Percentiles rank a stretch among this genome's conserved stretches.
Conservation (phyloP, 2,797 vertebrate genomes). For the Falco peregrinus region DNA sequence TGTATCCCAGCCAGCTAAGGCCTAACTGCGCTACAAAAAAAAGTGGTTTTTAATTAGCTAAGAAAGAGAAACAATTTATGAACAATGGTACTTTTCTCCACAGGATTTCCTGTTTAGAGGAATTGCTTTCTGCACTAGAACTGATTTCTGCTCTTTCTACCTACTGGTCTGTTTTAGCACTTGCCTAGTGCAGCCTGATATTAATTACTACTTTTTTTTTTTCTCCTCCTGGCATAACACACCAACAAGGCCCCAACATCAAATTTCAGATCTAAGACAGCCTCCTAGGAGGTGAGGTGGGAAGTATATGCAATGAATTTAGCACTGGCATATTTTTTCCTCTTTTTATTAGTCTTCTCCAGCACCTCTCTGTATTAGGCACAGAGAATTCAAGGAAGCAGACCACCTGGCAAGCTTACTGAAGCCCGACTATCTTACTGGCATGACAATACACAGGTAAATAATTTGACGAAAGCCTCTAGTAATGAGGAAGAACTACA, state of each 20-base stretch:
- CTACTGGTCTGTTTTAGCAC: neutral
- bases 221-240: neutral
- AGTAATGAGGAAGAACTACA: neutral
- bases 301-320: neutral
- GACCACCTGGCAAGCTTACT: neutral
- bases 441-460: neutral
- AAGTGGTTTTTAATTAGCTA: conserved; percentile 2
- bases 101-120: conserved; percentile 45
- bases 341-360: neutral
- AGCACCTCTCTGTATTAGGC: neutral
- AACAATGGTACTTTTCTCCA: conserved; percentile 23
- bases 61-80: conserved; percentile 18
- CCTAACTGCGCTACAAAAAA: neutral
- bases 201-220: neutral
- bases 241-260: neutral
- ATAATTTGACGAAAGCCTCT: neutral
- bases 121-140: conserved; percentile 12
- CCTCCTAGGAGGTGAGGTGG: neutral
- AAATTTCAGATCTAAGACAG: neutral
- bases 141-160: neutral
- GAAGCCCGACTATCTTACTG: neutral
- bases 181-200: neutral
- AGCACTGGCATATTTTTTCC: neutral
- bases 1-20: neutral
- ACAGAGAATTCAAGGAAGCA: neutral